Evolutionary conservation across 2,888 invertebrate species (phyloP).

Genomic region (Nebria salina): DNA sequence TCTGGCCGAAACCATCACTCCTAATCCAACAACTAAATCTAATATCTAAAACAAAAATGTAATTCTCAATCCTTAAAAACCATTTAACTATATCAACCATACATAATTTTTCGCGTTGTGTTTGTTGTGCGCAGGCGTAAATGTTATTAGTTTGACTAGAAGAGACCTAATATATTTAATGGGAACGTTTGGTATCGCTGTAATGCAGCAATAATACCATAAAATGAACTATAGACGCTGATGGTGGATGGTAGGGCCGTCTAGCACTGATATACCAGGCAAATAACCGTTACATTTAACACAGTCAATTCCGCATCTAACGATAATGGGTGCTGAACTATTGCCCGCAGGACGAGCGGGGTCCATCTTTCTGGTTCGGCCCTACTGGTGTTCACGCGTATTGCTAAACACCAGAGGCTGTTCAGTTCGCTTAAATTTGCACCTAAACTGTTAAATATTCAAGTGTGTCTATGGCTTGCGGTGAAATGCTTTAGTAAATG

Average conservation of each 20-base stretch:
- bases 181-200: neutral
- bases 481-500: neutral
- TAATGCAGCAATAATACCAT: neutral
- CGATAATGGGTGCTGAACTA: slow-evolving; percentile 29
- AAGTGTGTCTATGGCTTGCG: neutral
- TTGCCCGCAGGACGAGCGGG: slow-evolving; percentile 6
- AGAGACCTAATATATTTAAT: no score
- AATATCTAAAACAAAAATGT: no score
- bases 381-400: slow-evolving; percentile 3
- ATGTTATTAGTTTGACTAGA: no score
- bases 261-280: slow-evolving; percentile 24
- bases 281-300: slow-evolving; percentile 42
- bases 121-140: no score
- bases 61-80: no score
- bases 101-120: no score
- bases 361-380: slow-evolving; percentile 12
- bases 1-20: neutral
- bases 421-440: neutral
- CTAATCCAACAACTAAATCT: neutral
- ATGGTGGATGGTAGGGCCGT: slow-evolving; percentile 3
- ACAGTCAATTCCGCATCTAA: slow-evolving; percentile 41
- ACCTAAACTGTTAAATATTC: neutral
- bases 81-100: no score
- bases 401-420: neutral
- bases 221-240: neutral